Evolutionary conservation across 2,888 invertebrate genomes (phyloP).

Genomic region (Busseola fusca): DNA sequence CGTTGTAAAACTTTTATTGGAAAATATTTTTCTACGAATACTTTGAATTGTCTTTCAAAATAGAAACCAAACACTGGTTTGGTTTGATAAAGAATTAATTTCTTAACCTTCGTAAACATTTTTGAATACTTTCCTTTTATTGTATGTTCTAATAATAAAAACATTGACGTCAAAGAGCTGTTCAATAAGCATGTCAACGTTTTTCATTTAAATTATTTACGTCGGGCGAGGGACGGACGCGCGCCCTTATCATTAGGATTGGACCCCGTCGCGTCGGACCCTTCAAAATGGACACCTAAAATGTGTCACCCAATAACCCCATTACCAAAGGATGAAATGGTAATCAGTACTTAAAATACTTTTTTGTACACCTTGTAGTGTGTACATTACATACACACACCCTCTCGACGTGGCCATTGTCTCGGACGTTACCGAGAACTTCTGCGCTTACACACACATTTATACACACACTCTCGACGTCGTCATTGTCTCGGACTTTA

Average conservation of each 20-base stretch:
- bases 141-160: slow-evolving; percentile 18
- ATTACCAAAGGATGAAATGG: neutral
- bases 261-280: slow-evolving; percentile 3
- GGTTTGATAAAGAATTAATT: neutral
- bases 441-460: too few species aligned
- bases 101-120: neutral
- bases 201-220: slow-evolving; percentile 36
- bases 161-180: neutral
- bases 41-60: neutral
- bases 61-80: neutral
- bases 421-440: too few species aligned
- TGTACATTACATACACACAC: too few species aligned
- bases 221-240: slow-evolving; percentile 1
- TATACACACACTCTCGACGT: too few species aligned
- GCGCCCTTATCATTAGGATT: slow-evolving; percentile 16
- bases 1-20: neutral
- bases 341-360: neutral
- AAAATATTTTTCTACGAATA: neutral
- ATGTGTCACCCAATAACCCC: slow-evolving; percentile 24
- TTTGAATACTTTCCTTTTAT: neutral
- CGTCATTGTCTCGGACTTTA: too few species aligned
- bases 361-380: neutral
- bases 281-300: slow-evolving; percentile 12
- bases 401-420: too few species aligned
- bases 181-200: slow-evolving; percentile 14